Evolutionary conservation across 2,797 vertebrate genomes (phyloP).

Genomic region (Protonibea diacanthus): DNA sequence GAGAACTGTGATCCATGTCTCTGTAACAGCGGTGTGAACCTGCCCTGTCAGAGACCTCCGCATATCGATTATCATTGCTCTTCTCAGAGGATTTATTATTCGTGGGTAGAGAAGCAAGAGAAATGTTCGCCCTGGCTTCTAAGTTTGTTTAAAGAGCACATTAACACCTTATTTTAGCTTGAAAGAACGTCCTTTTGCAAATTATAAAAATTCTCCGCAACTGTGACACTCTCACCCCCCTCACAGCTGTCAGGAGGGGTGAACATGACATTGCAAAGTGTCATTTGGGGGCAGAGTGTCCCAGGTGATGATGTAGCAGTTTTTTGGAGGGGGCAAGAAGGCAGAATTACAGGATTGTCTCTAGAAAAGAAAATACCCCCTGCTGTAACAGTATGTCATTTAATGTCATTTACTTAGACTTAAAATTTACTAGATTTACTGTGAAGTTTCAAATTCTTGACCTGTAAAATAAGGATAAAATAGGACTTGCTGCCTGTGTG

Average conservation of each 20-base stretch:
- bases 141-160: slow-evolving; percentile 8
- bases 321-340: not conserved
- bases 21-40: slow-evolving; percentile 21
- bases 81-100: slow-evolving; percentile 39
- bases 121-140: not conserved
- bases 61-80: slow-evolving; percentile 55
- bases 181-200: not conserved
- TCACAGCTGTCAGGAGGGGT: not conserved
- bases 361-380: not conserved
- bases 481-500: not conserved
- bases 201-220: not conserved
- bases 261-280: not conserved
- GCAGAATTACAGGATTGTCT: not conserved
- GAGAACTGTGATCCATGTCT: slow-evolving; percentile 26
- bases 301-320: not conserved
- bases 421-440: not conserved
- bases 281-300: not conserved
- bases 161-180: not conserved
- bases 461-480: not conserved
- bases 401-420: not conserved
- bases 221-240: not conserved
- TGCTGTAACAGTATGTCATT: not conserved
- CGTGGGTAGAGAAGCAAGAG: slow-evolving; percentile 11
- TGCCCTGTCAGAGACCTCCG: slow-evolving; percentile 26
- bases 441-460: not conserved